Evolutionary conservation across 2,113 vertebrate species (phyloP), one percentile per base, ranked within the genome.

Genomic region (Triplophysa dalaica): DNA sequence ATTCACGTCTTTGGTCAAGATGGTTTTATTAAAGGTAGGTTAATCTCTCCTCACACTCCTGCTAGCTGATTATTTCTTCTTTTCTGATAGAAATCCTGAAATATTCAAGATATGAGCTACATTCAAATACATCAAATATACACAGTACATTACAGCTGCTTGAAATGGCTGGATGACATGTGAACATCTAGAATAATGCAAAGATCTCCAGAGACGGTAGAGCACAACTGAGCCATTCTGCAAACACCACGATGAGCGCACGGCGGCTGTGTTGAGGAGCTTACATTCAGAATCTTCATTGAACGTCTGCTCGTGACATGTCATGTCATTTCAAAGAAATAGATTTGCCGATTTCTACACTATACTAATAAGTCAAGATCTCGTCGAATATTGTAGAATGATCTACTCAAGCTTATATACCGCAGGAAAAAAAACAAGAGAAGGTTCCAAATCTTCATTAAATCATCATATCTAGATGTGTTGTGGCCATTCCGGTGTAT

Each of bases 21-120:
- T 62, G 64, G 81, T 73, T 82, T 82, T 78, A 82, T 82, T 82
- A 78, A 72, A 70, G 38, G 65, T 75, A 76, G 41, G 12, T 48
- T 45, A 33, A 65, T 29, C 75, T 45, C 65, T 50, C 70, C 45
- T 50, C 41, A 14, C 21, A 38, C 60, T 63, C 78, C 33, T 26
- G 13, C 72, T 58, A 54, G 2, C 60, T 66, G 70, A 24, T 10
- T 54, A 79, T 74, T 52, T 45, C 9, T 56, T 29, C 66, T 78
- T 60, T 54, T 29, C 26, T 79, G 43, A 68, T 63, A 62, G 24
- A 70, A 79, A 83, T 80, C 61, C 67, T 77, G 52, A 77, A 80
- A 64, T 29, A 10, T 50, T 84, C 6, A 63, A 69, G 56, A 81
- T 56, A 48, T 14, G n/a, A 33, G 41, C 38, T 68, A 75, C 79